phyloP scores from a whole-genome alignment of 1,140 invertebrate genomes.

The Probaryconus sp. region DNA sequence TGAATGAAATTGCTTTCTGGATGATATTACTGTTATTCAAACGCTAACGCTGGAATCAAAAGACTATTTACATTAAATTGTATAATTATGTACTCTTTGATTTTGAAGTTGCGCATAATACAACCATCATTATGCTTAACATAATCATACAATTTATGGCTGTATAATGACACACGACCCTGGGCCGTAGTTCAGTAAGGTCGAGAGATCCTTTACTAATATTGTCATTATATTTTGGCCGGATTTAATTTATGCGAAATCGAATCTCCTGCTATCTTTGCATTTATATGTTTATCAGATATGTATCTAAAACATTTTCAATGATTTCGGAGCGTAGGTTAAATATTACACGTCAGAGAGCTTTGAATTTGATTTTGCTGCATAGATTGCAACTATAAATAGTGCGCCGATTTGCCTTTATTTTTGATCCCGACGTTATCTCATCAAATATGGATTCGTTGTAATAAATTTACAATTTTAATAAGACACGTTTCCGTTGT shows the following conservation, averaged over 20 bases:
- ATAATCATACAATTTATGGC: conserved; percentile 69
- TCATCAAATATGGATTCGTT: conserved; percentile 50
- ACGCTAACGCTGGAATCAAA: conserved; percentile 43
- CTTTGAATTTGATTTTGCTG: conserved; percentile 14
- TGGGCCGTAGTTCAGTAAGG: conserved; percentile 62
- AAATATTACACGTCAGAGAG: neutral
- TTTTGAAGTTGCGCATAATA: conserved; percentile 65
- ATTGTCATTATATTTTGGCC: conserved; percentile 66
- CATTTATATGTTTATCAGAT: conserved; percentile 73
- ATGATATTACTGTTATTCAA: conserved; percentile 26
- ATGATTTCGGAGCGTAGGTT: neutral
- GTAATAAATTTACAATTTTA: conserved; percentile 50
- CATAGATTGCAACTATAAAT: conserved; percentile 30
- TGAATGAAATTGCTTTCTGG: too few species aligned
- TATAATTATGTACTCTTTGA: conserved; percentile 50
- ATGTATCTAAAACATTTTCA: conserved; percentile 58
- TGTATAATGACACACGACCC: conserved; percentile 62
- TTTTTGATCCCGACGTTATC: conserved; percentile 32
- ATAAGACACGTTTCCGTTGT: conserved; percentile 43
- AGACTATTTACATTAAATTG: conserved; percentile 41
- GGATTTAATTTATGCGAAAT: conserved; percentile 62
- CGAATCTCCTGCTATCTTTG: conserved; percentile 60
- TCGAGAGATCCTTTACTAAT: conserved; percentile 68
- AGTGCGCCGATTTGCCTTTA: conserved; percentile 27
- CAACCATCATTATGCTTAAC: conserved; percentile 64